A percentile compares a stretch with the other conserved stretches of the same genome.
Evolutionary conservation across 2,797 vertebrate genomes (phyloP).

Genomic region (Dipus sagitta): DNA sequence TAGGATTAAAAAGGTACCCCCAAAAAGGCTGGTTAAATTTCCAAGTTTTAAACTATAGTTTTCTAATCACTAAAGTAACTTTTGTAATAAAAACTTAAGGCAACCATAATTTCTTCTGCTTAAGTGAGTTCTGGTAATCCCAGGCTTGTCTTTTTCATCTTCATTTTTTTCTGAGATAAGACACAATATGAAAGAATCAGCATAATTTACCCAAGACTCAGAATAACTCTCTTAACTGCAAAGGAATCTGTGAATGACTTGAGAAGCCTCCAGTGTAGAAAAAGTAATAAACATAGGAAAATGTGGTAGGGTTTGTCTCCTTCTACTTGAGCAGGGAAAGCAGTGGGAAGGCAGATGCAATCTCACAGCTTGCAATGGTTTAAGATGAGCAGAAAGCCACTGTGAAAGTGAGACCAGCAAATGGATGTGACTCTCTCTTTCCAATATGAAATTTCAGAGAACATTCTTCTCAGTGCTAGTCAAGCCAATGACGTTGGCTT

Average conservation of each 20-base stretch:
- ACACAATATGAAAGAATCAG: neutral
- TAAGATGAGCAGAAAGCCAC: conserved; percentile 24
- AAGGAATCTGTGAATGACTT: neutral
- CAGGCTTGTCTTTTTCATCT: conserved; percentile 9
- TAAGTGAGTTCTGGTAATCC: neutral
- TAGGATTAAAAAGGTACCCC: too few species aligned
- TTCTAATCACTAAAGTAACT: conserved; percentile 39
- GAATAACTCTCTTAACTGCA: neutral
- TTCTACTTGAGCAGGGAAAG: neutral
- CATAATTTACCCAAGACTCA: conserved; percentile 14
- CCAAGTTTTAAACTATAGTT: conserved; percentile 53
- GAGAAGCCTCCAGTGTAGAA: neutral
- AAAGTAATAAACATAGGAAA: neutral
- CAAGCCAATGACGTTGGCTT: neutral
- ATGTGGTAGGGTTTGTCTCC: neutral
- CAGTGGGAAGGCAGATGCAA: neutral
- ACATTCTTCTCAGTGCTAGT: neutral
- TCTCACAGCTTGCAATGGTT: neutral
- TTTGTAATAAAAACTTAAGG: conserved; percentile 35
- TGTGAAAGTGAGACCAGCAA: neutral
- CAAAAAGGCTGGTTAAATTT: neutral
- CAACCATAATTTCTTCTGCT: neutral
- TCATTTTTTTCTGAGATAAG: conserved; percentile 10
- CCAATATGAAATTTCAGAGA: conserved; percentile 20
- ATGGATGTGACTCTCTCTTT: conserved; percentile 11